Evolutionary conservation across 2,888 invertebrate species (phyloP), one percentile per base, ranked within the genome.

Genomic region (Allygus modestus): DNA sequence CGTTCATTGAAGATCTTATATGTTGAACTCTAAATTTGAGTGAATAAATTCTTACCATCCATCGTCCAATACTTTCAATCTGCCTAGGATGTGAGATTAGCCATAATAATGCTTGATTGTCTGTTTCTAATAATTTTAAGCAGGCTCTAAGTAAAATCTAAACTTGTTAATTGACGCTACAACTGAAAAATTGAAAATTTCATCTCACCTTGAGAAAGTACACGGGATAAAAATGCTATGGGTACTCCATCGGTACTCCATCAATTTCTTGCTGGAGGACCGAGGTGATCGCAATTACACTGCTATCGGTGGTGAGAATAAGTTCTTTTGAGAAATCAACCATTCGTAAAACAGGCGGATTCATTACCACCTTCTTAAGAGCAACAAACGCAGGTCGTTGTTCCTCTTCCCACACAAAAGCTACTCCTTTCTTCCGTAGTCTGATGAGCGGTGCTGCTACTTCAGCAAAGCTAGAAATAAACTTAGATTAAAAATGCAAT

Each of bases 401-500:
- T 11, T 54, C 46, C 12, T 54, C 23, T 11, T 4, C 54, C 54
- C 54, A 54, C 23, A 23, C 23, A 54, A 54, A 54, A 0, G 1
- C 11, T 2, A 23, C 23, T 1, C 23, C 54, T 11, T 23, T 54
- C 54, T 23, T 54, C 20, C 54, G 5, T 86, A 69, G 31, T 5
- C 5, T 2, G 31, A 31, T 69, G 1, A 69, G n/a, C 0, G 37
- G 69, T 2, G 31, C 28, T 1, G 69, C 69, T 1, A 33, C 17
- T 69, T 69, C 69, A 0, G 87, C 84, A 54, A 87, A 87, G 15
- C 85, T 83, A 0, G 88, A 87, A 0, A 89, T 75, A 58, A 87
- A 89, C n/a, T 88, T 87, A 0, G 88, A 85, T 0, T 88, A 83
- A 86, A 88, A 89, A n/a, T 87, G 86, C 15, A 86, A 79, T 0